phyloP scores from a whole-genome alignment of 1,140 invertebrate genomes.

The Drosophila nigrodunni region DNA sequence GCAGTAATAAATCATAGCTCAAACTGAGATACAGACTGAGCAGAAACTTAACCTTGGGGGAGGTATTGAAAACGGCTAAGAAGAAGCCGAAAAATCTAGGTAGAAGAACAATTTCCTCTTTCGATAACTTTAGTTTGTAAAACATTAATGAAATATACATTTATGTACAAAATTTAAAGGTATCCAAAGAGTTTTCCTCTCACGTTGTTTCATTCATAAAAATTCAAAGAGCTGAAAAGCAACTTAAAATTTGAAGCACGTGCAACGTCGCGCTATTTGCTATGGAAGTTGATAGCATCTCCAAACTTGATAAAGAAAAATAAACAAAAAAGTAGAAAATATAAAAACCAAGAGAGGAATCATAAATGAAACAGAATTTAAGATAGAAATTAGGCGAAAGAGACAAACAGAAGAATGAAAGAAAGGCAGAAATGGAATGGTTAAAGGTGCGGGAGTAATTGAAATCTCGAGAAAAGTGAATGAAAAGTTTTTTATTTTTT shows the following conservation, averaged over 20 bases:
- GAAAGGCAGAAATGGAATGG: not conserved
- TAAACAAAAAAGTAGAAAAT: slow-evolving; percentile 2
- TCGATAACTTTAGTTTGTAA: slow-evolving; percentile 12
- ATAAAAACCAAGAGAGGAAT: slow-evolving; percentile 19
- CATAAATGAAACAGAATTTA: slow-evolving; percentile 71
- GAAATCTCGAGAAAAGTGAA: slow-evolving; percentile 51
- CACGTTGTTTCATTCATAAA: slow-evolving; percentile 65
- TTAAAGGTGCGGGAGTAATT: slow-evolving; percentile 63
- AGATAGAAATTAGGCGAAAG: slow-evolving; percentile 59
- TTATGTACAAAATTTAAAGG: slow-evolving; percentile 24
- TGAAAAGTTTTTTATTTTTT: slow-evolving; percentile 61
- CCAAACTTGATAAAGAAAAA: slow-evolving; percentile 9
- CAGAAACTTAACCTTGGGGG: slow-evolving; percentile 27
- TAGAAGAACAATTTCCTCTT: slow-evolving; percentile 21
- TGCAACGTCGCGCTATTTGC: slow-evolving; percentile 48
- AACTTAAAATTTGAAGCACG: slow-evolving; percentile 70
- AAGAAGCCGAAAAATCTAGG: not conserved
- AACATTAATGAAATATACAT: slow-evolving; percentile 41
- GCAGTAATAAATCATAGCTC: slow-evolving; percentile 67
- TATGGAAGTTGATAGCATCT: slow-evolving; percentile 66
- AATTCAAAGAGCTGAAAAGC: slow-evolving; percentile 27
- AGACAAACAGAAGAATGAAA: not conserved
- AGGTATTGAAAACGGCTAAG: not conserved
- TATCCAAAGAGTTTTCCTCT: slow-evolving; percentile 21
- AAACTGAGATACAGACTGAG: slow-evolving; percentile 20